Conservation (phyloP, 2,113 vertebrate genomes). For the Heterotis niloticus region DNA sequence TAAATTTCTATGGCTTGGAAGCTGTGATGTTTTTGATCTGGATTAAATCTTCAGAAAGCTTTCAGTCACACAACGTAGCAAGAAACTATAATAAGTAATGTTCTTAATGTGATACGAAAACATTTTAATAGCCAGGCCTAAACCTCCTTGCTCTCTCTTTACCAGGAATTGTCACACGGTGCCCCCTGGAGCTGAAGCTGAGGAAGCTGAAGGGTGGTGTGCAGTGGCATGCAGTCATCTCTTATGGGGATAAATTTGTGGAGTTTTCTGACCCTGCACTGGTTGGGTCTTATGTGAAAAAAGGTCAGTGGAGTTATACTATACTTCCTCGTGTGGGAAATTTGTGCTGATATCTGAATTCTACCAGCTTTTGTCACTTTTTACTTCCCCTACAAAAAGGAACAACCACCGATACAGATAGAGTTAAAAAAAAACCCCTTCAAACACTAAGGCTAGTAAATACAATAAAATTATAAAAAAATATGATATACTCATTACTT, state of each 20-base stretch:
- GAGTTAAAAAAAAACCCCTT: too few relatives aligned
- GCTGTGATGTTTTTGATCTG: too few relatives aligned
- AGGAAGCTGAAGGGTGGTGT: conserved; percentile 31
- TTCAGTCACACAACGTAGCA: not conserved
- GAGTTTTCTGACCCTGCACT: conserved; percentile 35
- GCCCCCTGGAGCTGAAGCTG: conserved; percentile 43
- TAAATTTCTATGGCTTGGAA: too few relatives aligned
- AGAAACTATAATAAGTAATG: not conserved
- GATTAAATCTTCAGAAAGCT: too few relatives aligned
- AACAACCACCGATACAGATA: not conserved
- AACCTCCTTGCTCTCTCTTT: not conserved
- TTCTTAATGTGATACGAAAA: not conserved
- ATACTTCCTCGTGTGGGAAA: not conserved
- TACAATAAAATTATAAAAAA: too few relatives aligned
- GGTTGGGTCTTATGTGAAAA: conserved; percentile 33
- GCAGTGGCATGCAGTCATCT: conserved; percentile 36
- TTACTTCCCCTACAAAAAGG: not conserved
- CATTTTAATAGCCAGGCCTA: not conserved
- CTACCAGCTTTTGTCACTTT: not conserved
- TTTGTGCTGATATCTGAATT: not conserved
- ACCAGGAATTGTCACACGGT: conserved; percentile 47
- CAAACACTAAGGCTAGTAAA: too few relatives aligned
- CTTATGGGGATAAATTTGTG: conserved; percentile 31
- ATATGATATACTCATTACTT: too few relatives aligned
- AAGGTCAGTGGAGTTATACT: conserved; percentile 26